These are phyloP conservation scores for Papilio aristodemus DNA, from an alignment of 1,140 invertebrate species.

Conservation along the genomic window DNA sequence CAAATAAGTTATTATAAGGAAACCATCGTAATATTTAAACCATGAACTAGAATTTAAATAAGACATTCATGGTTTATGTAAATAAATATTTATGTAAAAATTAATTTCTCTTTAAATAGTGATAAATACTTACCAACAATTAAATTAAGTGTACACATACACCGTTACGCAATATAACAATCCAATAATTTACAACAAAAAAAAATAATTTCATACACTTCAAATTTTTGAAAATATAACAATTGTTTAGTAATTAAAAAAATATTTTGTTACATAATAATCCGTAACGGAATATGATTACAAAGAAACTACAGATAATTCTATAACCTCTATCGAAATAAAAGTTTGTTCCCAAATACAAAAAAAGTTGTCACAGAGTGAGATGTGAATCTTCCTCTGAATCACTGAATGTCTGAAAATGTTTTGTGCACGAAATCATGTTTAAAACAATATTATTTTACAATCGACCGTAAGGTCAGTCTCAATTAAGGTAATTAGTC, in stretches of 20 bases:
- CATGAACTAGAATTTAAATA: background rate
- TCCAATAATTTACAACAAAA: conserved; percentile 17
- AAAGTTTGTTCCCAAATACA: conserved; percentile 65
- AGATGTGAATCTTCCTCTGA: conserved; percentile 23
- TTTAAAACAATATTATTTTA: conserved; percentile 31
- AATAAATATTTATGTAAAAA: background rate
- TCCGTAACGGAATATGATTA: conserved; percentile 29
- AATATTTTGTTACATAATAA: background rate
- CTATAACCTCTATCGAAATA: conserved; percentile 50
- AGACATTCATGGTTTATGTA: background rate
- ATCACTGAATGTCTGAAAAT: conserved; percentile 16
- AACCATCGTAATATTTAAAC: background rate
- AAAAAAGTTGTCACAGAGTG: conserved; percentile 35
- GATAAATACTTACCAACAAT: background rate
- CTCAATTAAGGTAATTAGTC: conserved; percentile 35
- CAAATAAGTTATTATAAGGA: background rate
- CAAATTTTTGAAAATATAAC: background rate
- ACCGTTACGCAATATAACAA: conserved; percentile 24
- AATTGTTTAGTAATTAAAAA: background rate
- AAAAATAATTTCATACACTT: background rate
- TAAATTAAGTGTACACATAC: conserved; percentile 23
- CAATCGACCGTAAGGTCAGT: conserved; percentile 30
- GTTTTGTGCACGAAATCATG: conserved; percentile 25
- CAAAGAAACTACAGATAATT: conserved; percentile 28
- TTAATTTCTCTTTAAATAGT: conserved; percentile 2